phyloP scores from a whole-genome alignment of 1,140 invertebrate genomes.

The Atta colombica region DNA sequence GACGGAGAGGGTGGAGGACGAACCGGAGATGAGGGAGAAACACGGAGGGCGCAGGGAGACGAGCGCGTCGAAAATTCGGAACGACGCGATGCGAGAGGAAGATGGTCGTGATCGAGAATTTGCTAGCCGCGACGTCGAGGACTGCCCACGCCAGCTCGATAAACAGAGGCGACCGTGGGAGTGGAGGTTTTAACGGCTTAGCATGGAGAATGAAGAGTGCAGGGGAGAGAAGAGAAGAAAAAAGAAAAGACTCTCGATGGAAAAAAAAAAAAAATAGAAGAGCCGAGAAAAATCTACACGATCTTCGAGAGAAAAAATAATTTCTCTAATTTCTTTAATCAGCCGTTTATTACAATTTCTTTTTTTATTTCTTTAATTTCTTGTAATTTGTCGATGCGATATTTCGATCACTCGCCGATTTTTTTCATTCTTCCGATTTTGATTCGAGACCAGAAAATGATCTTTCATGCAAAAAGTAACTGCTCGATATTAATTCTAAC shows the following conservation, averaged over 20 bases:
- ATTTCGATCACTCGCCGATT: too few species aligned
- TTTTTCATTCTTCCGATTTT: too few species aligned
- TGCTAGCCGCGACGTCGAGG: slow-evolving; percentile 31
- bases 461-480: too few species aligned
- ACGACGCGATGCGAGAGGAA: slow-evolving; percentile 41
- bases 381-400: too few species aligned
- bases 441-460: too few species aligned
- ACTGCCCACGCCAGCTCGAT: slow-evolving; percentile 73
- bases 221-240: too few species aligned
- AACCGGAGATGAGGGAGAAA: neutral
- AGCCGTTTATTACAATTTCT: too few species aligned
- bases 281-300: neutral
- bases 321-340: too few species aligned
- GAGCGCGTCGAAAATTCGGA: slow-evolving; percentile 50
- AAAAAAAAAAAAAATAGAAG: slow-evolving; percentile 22
- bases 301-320: neutral
- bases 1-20: neutral
- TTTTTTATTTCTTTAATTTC: neutral
- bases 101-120: slow-evolving; percentile 64
- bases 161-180: slow-evolving; percentile 71
- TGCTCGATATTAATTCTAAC: too few species aligned
- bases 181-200: slow-evolving; percentile 51
- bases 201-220: neutral
- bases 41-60: slow-evolving; percentile 15
- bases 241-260: neutral